phyloP scores from a whole-genome alignment of 2,113 vertebrate genomes.

The Ellobius talpinus region DNA sequence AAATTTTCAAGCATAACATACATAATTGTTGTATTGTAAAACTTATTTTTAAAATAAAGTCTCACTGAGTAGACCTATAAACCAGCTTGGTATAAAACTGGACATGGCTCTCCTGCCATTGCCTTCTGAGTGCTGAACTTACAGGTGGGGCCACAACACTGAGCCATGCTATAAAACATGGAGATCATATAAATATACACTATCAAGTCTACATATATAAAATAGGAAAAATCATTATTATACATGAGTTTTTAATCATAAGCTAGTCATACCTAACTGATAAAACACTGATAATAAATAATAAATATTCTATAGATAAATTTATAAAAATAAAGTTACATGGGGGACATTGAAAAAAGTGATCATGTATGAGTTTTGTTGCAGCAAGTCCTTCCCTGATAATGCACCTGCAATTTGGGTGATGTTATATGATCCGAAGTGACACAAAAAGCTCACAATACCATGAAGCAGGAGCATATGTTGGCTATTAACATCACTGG shows the following conservation, averaged over 20 bases:
- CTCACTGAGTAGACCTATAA: background rate
- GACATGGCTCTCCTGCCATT: background rate
- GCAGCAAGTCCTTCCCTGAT: constrained; percentile 74
- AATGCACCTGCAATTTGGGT: constrained; percentile 79
- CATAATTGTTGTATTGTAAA: background rate
- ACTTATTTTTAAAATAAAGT: background rate
- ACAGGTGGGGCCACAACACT: background rate
- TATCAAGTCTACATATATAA: background rate
- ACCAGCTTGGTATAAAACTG: background rate
- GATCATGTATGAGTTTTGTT: constrained; percentile 70
- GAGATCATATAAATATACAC: background rate
- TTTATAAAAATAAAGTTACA: background rate
- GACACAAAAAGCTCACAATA: constrained; percentile 83
- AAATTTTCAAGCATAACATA: background rate
- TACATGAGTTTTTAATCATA: background rate
- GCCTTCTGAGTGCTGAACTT: background rate
- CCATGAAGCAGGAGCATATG: constrained; percentile 68
- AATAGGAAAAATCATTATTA: background rate
- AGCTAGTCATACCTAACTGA: constrained; percentile 23
- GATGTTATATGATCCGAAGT: constrained; percentile 67
- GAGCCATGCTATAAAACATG: background rate
- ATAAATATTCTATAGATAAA: constrained; percentile 36
- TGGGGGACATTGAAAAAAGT: constrained; percentile 30
- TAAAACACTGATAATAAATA: constrained; percentile 21
- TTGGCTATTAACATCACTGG: constrained; percentile 71